Evolutionary conservation across 2,113 vertebrate genomes (phyloP), one percentile per base, ranked within the genome.

Genomic region (Echinops telfairi): DNA sequence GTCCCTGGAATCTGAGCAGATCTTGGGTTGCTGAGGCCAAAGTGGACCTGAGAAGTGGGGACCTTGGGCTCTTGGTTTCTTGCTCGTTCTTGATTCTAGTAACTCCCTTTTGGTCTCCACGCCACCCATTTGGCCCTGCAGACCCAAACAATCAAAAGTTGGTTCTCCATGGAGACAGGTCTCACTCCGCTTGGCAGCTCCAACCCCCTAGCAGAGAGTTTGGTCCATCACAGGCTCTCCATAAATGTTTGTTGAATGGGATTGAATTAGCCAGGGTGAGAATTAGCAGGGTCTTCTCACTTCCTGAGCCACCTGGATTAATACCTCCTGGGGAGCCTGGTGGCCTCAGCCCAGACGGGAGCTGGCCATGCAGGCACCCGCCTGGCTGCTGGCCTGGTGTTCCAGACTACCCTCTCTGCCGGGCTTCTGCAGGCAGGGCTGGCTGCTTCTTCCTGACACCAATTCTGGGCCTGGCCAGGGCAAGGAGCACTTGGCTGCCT

Each of bases 221-320:
- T 75, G 71, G 47, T 57, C 43, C 36, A 29, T 10, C 64, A n/a
- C 47, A 57, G 80, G 57, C 20, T 0, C 60, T 64, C 40, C 16
- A 23, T 77, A 57, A 43, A 38, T n/a, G 77, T 83, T 89, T 92
- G 70, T 36, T 29, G 68, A 81, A 31, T 57, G 33, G 47, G 89
- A 90, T 38, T 57, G 53, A 88, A 33, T 91, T 79, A 93, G 68
- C 29, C 2, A 10, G 5, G 36, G 83, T 80, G 90, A 92, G 93
- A 93, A 77, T 88, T 62, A 23, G 25, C 81, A 8, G 12, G 1
- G 3, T 11, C 29, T 33, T 68, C 38, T 93, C 29, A 53, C 58
- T 92, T 88, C 81, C 95, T 88, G 89, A 71, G 94, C 81, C 92
- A 66, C 90, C 94, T 90, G 83, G 71, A 43, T 17, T 68, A 36